Evolutionary conservation across 2,113 vertebrate species (phyloP).

Genomic region (Synodontis membranacea): DNA sequence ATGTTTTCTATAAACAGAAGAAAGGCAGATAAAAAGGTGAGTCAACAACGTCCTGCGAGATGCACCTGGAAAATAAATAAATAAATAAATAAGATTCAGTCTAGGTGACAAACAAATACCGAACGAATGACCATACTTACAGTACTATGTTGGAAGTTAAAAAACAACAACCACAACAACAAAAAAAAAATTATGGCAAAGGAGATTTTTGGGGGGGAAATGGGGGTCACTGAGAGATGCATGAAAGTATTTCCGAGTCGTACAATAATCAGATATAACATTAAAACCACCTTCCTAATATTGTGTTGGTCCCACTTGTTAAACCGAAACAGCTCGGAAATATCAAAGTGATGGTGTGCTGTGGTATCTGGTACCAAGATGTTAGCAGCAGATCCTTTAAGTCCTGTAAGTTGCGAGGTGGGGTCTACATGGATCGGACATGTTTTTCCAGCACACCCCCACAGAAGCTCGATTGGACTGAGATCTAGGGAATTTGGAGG

Average conservation of each 20-base stretch:
- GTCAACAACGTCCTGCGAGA: background rate
- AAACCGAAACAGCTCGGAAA: background rate
- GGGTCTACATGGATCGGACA: too few relatives aligned
- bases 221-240: background rate
- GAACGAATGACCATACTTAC: background rate
- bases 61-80: background rate
- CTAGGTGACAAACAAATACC: background rate
- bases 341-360: background rate
- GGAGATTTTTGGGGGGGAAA: background rate
- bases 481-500: too few relatives aligned
- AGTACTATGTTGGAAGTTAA: too few relatives aligned
- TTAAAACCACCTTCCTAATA: too few relatives aligned
- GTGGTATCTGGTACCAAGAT: background rate
- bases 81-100: background rate
- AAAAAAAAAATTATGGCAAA: too few relatives aligned
- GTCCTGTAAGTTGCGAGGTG: too few relatives aligned
- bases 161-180: too few relatives aligned
- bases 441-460: too few relatives aligned
- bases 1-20: background rate
- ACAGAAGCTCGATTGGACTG: too few relatives aligned
- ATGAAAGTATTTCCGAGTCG: background rate
- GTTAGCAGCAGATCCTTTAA: too few relatives aligned
- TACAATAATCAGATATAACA: too few relatives aligned
- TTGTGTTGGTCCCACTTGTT: too few relatives aligned
- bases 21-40: background rate